A percentile compares a stretch with the other conserved stretches of the same genome.
phyloP scores from a whole-genome alignment of 2,113 vertebrate species.

The Takifugu flavidus region DNA sequence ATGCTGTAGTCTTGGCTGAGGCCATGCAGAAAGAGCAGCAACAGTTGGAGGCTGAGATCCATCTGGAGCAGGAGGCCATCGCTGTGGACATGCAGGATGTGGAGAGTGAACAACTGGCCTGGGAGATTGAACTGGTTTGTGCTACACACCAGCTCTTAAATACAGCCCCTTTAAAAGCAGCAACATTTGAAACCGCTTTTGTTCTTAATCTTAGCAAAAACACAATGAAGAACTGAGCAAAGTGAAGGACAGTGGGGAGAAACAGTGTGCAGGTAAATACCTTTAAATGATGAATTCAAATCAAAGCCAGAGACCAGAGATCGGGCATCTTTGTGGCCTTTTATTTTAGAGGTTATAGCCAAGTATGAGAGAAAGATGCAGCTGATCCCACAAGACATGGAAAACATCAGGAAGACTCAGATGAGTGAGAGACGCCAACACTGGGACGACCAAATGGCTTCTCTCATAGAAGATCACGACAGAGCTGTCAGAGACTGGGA shows the following conservation, averaged over 20 bases:
- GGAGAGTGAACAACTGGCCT: slow-evolving; percentile 72
- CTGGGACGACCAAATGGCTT: slow-evolving; percentile 80
- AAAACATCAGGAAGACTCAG: slow-evolving; percentile 79
- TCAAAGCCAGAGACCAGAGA: not conserved
- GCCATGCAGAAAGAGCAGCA: slow-evolving; percentile 78
- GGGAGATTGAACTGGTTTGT: slow-evolving; percentile 81
- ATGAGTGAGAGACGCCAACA: slow-evolving; percentile 79
- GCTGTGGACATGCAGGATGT: slow-evolving; percentile 77
- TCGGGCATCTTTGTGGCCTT: not conserved
- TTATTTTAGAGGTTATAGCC: slow-evolving; percentile 77
- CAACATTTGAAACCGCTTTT: not conserved
- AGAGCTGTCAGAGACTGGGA: slow-evolving; percentile 77
- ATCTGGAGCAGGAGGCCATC: slow-evolving; percentile 64
- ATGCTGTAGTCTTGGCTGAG: slow-evolving; percentile 66
- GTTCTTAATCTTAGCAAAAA: slow-evolving; percentile 74
- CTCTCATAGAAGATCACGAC: slow-evolving; percentile 77
- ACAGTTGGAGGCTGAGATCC: slow-evolving; percentile 71
- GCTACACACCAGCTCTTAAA: not conserved
- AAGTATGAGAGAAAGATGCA: slow-evolving; percentile 81
- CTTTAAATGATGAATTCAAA: not conserved
- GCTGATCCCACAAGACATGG: slow-evolving; percentile 74
- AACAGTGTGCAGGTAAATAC: slow-evolving; percentile 77
- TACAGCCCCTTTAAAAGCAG: not conserved
- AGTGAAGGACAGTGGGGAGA: slow-evolving; percentile 75
- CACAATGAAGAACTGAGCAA: slow-evolving; percentile 78